These are phyloP conservation scores for Anneissia japonica DNA, from an alignment of 35 echinoderm and acorn worm species.

Conservation along the genomic window DNA sequence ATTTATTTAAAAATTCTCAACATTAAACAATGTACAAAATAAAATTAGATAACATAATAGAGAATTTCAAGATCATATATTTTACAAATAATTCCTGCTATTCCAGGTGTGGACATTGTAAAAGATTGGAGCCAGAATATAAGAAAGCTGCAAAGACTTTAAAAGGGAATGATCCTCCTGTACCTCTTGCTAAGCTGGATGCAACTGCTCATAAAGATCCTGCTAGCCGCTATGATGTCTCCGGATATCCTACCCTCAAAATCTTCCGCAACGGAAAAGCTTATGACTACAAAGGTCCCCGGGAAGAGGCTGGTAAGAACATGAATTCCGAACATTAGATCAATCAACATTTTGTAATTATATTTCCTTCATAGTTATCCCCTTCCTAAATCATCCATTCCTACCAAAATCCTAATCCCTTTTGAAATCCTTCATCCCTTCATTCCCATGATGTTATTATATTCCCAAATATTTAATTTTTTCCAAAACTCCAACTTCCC, in stretches of 20 bases:
- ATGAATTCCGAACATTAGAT: no score
- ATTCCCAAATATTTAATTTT: no score
- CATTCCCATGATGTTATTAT: no score
- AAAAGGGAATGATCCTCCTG: constrained; percentile 70
- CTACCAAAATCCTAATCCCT: no score
- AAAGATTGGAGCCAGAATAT: constrained; percentile 88
- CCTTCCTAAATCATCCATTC: no score
- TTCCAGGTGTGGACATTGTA: constrained; percentile 97
- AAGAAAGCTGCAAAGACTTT: constrained; percentile 69
- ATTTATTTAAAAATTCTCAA: no score
- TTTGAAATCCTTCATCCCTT: no score
- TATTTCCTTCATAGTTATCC: no score
- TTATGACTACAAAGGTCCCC: constrained; percentile 77
- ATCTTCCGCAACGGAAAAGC: constrained; percentile 79
- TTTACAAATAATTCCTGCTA: not conserved
- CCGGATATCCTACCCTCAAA: constrained; percentile 87
- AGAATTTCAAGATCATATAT: not conserved
- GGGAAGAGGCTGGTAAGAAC: constrained; percentile 70
- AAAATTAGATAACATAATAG: no score
- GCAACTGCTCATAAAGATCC: constrained; percentile 46
- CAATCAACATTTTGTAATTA: no score
- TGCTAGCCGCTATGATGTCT: constrained; percentile 53
- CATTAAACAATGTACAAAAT: no score
- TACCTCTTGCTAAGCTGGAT: constrained; percentile 80
- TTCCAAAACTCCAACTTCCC: no score